These are phyloP conservation scores for Phaedon cochleariae DNA, from an alignment of 2,888 invertebrate genomes.

Conservation along the genomic window DNA sequence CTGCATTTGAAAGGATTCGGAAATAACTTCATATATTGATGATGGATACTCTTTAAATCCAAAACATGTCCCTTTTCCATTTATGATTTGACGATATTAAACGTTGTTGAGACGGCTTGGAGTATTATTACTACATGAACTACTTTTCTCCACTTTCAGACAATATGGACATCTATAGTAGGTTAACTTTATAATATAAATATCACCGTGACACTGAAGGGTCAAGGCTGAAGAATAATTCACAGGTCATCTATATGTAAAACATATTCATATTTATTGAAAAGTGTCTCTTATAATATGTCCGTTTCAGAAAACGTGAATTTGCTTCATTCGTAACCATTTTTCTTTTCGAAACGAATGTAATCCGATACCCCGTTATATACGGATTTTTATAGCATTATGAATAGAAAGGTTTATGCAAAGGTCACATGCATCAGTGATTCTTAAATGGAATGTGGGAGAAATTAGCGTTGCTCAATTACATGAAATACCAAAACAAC, in stretches of 20 bases:
- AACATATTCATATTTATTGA: background rate
- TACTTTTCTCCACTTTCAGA: too few relatives aligned
- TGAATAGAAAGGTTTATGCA: constrained; percentile 16
- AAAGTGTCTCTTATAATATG: background rate
- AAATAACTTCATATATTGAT: too few relatives aligned
- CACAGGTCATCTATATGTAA: background rate
- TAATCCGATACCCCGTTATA: constrained; percentile 7
- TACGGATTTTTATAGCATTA: constrained; percentile 7
- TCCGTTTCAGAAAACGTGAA: constrained; percentile 6
- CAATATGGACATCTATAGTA: too few relatives aligned
- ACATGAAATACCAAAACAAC: background rate
- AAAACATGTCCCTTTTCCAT: too few relatives aligned
- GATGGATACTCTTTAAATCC: too few relatives aligned
- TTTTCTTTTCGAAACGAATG: constrained; percentile 8
- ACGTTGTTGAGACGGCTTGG: too few relatives aligned
- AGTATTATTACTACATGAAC: too few relatives aligned
- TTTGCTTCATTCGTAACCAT: background rate
- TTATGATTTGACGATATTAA: too few relatives aligned
- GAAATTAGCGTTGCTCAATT: constrained; percentile 1
- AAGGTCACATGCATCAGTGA: constrained; percentile 16
- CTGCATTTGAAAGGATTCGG: too few relatives aligned
- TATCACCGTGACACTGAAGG: too few relatives aligned
- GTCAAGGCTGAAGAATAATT: too few relatives aligned
- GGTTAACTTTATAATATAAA: too few relatives aligned
- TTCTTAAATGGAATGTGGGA: constrained; percentile 10